Conservation (phyloP, 2,113 vertebrate species). For the Calonectris borealis region DNA sequence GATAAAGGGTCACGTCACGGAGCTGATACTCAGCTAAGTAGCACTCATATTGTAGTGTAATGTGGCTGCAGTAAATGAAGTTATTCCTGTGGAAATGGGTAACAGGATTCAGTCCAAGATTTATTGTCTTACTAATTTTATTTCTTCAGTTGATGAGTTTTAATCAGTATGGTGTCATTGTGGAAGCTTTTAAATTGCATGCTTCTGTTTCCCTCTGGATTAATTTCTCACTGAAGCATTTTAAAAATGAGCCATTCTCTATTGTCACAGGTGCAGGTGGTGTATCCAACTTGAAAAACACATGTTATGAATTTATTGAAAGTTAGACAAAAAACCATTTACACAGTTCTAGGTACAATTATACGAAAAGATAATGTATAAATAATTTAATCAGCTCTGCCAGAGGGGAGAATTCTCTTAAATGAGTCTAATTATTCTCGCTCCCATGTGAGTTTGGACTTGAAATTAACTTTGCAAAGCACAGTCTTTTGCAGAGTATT, state of each 20-base stretch:
- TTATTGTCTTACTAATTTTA: slow-evolving; percentile 53
- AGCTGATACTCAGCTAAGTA: not conserved
- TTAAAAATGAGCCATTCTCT: slow-evolving; percentile 19
- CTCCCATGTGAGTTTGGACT: slow-evolving; percentile 35
- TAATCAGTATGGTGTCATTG: slow-evolving; percentile 22
- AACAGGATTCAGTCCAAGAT: slow-evolving; percentile 5
- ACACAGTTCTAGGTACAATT: slow-evolving; percentile 15
- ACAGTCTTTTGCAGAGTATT: not conserved
- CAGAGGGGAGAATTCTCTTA: slow-evolving; percentile 35
- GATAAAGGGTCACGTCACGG: not conserved
- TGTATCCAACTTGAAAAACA: slow-evolving; percentile 1
- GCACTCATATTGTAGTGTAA: not conserved
- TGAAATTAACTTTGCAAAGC: slow-evolving; percentile 28
- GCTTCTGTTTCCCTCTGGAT: slow-evolving; percentile 19
- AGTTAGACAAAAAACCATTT: not conserved
- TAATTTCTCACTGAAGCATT: slow-evolving; percentile 38
- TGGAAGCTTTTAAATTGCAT: slow-evolving; percentile 21
- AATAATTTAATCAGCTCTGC: slow-evolving; percentile 59
- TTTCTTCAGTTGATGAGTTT: slow-evolving; percentile 56
- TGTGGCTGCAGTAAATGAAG: not conserved
- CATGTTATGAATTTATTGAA: slow-evolving; percentile 31
- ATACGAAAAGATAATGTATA: slow-evolving; percentile 22
- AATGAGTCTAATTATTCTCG: slow-evolving; percentile 34
- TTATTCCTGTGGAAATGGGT: slow-evolving; percentile 15
- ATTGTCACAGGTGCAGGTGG: not conserved